Conservation (phyloP, 2,797 vertebrate genomes). For the Lacerta viridis region DNA sequence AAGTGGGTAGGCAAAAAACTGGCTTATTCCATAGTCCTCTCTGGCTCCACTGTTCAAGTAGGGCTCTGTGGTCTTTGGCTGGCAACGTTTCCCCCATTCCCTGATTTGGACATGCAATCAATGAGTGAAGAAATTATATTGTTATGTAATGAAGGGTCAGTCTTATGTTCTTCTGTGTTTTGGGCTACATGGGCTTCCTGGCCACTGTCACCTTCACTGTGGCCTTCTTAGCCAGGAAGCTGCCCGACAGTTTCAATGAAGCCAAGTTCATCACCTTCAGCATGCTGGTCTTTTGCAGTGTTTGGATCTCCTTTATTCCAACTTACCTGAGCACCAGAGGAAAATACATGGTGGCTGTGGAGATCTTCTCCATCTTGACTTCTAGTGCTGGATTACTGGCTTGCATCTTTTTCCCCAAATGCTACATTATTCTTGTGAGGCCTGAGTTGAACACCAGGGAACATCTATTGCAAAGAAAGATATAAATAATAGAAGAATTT, state of each 20-base stretch:
- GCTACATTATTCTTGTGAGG: neutral
- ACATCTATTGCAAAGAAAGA: no score
- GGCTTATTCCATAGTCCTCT: neutral
- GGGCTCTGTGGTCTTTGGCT: neutral
- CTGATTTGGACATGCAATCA: neutral
- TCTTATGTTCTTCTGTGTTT: no score
- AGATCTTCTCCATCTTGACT: no score
- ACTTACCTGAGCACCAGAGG: no score
- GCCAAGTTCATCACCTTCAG: constrained; percentile 4
- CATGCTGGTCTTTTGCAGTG: neutral
- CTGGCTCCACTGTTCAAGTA: neutral
- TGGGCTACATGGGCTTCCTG: no score
- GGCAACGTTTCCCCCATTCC: neutral
- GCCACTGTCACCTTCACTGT: no score
- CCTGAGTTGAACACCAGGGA: no score
- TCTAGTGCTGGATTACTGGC: no score
- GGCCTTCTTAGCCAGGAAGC: neutral
- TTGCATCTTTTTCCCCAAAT: no score
- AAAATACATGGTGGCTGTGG: no score
- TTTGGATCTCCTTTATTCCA: no score
- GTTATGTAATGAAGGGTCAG: neutral
- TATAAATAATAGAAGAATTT: neutral
- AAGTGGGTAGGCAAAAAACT: neutral
- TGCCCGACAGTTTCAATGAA: neutral
- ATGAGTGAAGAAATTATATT: neutral